A percentile compares a stretch with the other conserved stretches of the same genome.
Evolutionary conservation across 2,888 invertebrate species (phyloP).

Genomic region (Gastracanthus pulcherrimus): DNA sequence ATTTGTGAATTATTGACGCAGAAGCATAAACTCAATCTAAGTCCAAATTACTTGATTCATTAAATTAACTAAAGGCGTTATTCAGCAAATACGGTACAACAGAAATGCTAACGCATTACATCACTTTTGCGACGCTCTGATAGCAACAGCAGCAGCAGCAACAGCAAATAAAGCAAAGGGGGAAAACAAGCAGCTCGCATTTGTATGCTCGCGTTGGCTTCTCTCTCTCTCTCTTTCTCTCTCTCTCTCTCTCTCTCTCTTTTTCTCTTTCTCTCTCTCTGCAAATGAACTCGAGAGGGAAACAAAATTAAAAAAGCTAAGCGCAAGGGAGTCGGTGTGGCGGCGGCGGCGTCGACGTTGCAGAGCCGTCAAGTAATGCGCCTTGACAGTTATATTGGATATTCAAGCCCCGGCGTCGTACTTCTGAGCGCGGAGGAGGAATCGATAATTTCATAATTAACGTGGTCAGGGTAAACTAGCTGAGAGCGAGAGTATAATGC

Average conservation of each 20-base stretch:
- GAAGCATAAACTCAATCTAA: no score
- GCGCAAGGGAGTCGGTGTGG: no score
- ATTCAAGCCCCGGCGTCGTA: background rate
- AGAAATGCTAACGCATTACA: no score
- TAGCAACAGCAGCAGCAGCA: background rate
- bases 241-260: background rate
- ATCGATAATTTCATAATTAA: conserved; percentile 53
- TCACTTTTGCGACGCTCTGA: background rate
- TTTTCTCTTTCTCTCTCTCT: background rate
- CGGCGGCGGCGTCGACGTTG: no score
- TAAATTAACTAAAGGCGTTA: no score
- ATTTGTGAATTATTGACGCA: no score
- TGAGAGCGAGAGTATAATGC: conserved; percentile 22
- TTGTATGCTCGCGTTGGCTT: no score
- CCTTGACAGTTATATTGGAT: conserved; percentile 16
- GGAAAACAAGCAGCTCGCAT: no score
- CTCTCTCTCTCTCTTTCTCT: no score
- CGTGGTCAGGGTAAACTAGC: conserved; percentile 45
- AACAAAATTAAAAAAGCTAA: background rate
- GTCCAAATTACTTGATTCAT: no score
- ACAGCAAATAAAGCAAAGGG: background rate
- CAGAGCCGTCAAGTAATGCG: no score
- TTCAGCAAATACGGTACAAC: no score
- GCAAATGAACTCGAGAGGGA: background rate
- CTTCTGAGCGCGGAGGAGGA: background rate